These are phyloP conservation scores for Eugnorisma glareosa DNA, from an alignment of 2,888 invertebrate species.

Conservation along the genomic window DNA sequence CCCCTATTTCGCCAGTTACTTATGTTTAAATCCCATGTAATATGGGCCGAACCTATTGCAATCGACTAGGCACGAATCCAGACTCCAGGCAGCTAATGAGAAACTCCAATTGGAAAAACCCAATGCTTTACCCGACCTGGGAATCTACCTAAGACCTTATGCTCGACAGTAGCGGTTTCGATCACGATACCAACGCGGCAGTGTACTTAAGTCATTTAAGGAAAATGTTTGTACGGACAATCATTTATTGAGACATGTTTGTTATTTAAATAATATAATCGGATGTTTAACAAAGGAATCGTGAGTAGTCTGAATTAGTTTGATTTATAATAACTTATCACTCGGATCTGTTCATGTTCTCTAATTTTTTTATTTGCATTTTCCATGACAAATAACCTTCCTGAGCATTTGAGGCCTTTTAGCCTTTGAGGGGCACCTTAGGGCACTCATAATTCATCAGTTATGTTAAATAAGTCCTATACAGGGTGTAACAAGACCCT, in stretches of 20 bases:
- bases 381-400: no score
- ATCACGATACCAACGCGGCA: no score
- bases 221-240: neutral
- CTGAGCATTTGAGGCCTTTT: no score
- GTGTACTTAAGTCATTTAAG: neutral
- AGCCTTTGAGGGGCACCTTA: no score
- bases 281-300: neutral
- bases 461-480: no score
- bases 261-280: constrained; percentile 1
- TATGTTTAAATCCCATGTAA: no score
- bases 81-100: neutral
- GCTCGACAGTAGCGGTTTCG: neutral
- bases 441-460: no score
- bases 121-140: neutral
- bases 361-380: neutral
- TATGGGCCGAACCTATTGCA: neutral
- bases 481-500: no score
- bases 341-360: neutral
- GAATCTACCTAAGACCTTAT: neutral
- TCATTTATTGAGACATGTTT: neutral
- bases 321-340: neutral
- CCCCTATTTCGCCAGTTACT: neutral
- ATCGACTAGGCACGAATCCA: neutral
- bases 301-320: neutral
- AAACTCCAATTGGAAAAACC: neutral